Evolutionary conservation across 2,888 invertebrate species (phyloP), one percentile per base, ranked within the genome.

Genomic region (Sialis fuliginosa): DNA sequence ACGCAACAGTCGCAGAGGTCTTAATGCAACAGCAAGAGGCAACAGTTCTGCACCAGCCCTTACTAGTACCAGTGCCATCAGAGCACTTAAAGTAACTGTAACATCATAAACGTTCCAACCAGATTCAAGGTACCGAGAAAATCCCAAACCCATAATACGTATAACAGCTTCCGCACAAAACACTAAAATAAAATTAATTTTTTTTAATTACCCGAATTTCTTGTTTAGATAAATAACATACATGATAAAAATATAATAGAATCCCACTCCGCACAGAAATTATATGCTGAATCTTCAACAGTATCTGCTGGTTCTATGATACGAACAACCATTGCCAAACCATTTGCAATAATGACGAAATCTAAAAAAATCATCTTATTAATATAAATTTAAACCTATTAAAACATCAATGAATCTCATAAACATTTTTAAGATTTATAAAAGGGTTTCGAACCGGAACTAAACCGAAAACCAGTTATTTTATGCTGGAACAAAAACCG

Each of bases 101-200:
- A 84, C 62, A 61, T 86, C 88, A 61, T 81, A 89, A 54, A 83
- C 72, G 62, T 90, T 89, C 90, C 90, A 90, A 1, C 87, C 87
- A 39, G 83, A 83, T 51, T 77, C 75, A 49, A 87, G 72, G 60
- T 89, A 89, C 50, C 75, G 73, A 4, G 65, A 59, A 53, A 81
- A 70, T 3, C 89, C 89, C 35, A 79, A 65, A 1, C 82, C 84
- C 57, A 84, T 66, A 54, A 86, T 75, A 56, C 85, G 81, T 2
- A 85, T 64, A 0, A 72, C 60, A 1, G 82, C 83, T 66, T 90
- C 90, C 3, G 79, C 46, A 31, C 79, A 69, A 65, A 87, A 89
- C 56, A 87, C 87, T 86, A 66, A n/a, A 64, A 66, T 50, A 51
- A 50, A 48, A 49, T 45, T 48, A 33, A 39, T 42, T 44, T 10